Base-by-base conservation (phyloP, 2,888 invertebrate genomes). In the Lacanobia wlatinum region DNA sequence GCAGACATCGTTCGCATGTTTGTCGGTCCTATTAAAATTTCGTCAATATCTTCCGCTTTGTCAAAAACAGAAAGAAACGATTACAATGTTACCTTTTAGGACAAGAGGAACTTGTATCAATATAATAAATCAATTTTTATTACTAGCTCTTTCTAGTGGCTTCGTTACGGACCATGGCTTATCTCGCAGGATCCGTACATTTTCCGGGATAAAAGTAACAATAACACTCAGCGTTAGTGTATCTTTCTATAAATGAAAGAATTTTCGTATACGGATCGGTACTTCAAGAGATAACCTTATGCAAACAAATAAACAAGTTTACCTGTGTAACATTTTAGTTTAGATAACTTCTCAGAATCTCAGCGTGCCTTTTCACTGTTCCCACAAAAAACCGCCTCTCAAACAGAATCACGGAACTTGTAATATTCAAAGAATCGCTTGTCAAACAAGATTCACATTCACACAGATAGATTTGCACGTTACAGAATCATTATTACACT, bases 401-500 rank as follows among this genome's bases (percentile, higher is more conserved):
- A 58, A 58, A 53, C 58, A 21, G 40, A 28, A 69, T 55, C 38
- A 58, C 64, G 84, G 70, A 82, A 82, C 71, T 70, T 55, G 53
- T 48, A 48, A 71, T 71, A 69, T 70, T 58, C 56, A 67, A 65
- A 67, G 82, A 59, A 81, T 70, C 52, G n/a, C 67, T 67, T 76
- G 79, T 62, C 60, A 64, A 68, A 71, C 71, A 60, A 72, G 71
- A 73, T 78, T 80, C 85, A 73, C 80, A 78, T 82, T 68, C 70
- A 61, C 76, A 70, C 66, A 79, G 56, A 72, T 70, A 60, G 50
- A 70, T 73, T 43, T 73, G 79, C 76, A 76, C 46, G 63, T 58
- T 66, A 75, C 63, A 67, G 40, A 59, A 53, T 73, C 76, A 80
- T 87, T 87, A 85, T 87, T 78, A 73, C 56, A 77, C 52, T 87